Evolutionary conservation across 2,797 vertebrate species (phyloP), one percentile per base, ranked within the genome.

Genomic region (Peromyscus nudipes): DNA sequence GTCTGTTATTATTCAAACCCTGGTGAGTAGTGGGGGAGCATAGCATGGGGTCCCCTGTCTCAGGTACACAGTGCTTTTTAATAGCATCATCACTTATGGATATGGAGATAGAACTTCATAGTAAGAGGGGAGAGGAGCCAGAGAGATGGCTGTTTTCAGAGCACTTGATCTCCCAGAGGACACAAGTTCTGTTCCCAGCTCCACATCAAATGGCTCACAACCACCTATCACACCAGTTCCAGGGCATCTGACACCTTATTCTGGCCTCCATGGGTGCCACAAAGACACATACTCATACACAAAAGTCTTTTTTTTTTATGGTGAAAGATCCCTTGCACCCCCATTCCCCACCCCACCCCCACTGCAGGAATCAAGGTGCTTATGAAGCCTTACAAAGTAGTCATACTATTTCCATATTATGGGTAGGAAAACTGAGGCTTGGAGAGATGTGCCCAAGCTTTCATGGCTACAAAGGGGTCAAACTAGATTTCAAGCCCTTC

Each of bases 361-460:
- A 29, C 34, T 57, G 3, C 37, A 71, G 57, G 13, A 40, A 69
- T 73, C 65, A 27, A 2, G 29, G 60, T 73, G 25, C 60, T 65
- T 76, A 34, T 65, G 55, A 34, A 88, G 31, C 57, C 57, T 4
- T 52, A 25, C 11, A 10, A 37, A 46, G 77, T 8, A 43, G 55
- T 16, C 25, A 12, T 27, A n/a, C 73, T 52, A 16, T n/a, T 73
- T 85, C 62, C 27, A 17, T 13, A 8, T 79, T 43, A 40, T 34
- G 57, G 37, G 9, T 92, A 52, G 81, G 52, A 75, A 62, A 89
- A 82, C 91, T 75, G 88, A 92, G 57, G 31, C 71, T 79, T 29
- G 0, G 0, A 60, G 89, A 90, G 52, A 43, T 67, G 40, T 75
- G 29, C 69, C 43, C 69, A 23, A 64, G 49, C 49, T 92, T 76